Evolutionary conservation across 2,797 vertebrate species (phyloP).

Genomic region (Acomys russatus): DNA sequence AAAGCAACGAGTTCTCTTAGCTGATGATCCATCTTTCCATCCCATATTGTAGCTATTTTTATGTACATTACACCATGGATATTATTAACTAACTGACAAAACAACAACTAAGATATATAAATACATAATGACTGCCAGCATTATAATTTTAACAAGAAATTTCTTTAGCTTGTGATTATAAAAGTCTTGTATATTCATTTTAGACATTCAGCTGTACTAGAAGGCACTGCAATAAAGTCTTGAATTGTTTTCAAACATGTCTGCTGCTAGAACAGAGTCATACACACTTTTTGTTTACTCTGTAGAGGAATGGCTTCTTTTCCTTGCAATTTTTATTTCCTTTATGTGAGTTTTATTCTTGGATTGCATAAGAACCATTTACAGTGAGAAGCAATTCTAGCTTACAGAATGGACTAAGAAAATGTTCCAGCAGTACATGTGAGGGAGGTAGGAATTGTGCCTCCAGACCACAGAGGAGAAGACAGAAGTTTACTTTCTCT

Average conservation of each 20-base stretch:
- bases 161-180: slow-evolving; percentile 15
- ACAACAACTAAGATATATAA: background rate
- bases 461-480: slow-evolving; percentile 46
- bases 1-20: background rate
- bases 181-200: slow-evolving; percentile 18
- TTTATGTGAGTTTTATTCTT: slow-evolving; percentile 49
- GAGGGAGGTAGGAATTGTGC: background rate
- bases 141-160: slow-evolving; percentile 17
- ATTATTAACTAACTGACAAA: slow-evolving; percentile 13
- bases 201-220: background rate
- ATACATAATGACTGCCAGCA: background rate
- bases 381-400: slow-evolving; percentile 32
- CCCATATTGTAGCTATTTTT: background rate
- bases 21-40: background rate
- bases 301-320: slow-evolving; percentile 10
- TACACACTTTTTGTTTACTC: background rate
- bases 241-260: slow-evolving; percentile 27
- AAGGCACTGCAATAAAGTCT: slow-evolving; percentile 31
- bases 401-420: slow-evolving; percentile 33
- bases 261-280: background rate
- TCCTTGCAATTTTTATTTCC: background rate
- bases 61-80: background rate
- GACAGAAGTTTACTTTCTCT: slow-evolving; percentile 26
- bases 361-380: slow-evolving; percentile 39
- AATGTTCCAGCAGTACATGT: background rate